Base-by-base conservation (phyloP, 2,113 vertebrate species). In the Phodopus roborovskii region DNA sequence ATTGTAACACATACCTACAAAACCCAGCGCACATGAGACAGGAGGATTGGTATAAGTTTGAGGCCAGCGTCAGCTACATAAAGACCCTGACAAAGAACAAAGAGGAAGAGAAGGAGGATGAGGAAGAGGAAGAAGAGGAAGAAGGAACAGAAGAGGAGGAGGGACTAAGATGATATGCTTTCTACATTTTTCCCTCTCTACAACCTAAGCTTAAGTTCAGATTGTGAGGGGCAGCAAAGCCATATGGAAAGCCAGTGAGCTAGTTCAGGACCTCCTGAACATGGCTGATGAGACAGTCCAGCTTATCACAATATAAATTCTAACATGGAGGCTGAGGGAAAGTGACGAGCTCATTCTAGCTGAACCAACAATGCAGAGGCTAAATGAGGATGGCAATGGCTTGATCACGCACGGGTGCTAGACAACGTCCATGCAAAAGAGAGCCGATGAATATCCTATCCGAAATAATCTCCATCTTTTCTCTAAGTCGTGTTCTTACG, bases 171-270 rank as follows among this genome's bases (percentile, higher is more conserved):
- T 68, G n/a, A 68, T 15, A 77, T 68, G 60, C 7, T 15, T 91
- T 91, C 71, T 86, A 83, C 83, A 19, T 96, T 68, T 90, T 91
- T 94, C 93, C 87, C 74, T 79, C 50, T 77, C 66, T 71, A 42
- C 6, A 48, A 62, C 68, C 87, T 36, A 81, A 79, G 48, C 20
- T 79, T 91, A 71, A 75, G 64, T 68, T 58, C 83, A 93, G 74
- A 83, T 13, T 64, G 58, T 39, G 36, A 78, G 92, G 60, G 56
- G 77, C 87, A 93, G 90, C 17, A 48, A 92, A 77, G 39, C 33
- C 2, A 42, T 26, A 17, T 36, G 36, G 88, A 71, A 83, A 81
- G 42, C 39, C 68, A n/a, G 45, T 8, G 66, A 82, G 42, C 85
- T 90, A 22, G 64, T 39, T 9, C 10, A 92, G 71, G 39, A 74